Evolutionary conservation across 2,888 invertebrate species (phyloP).

Genomic region (Lutraria lutraria): DNA sequence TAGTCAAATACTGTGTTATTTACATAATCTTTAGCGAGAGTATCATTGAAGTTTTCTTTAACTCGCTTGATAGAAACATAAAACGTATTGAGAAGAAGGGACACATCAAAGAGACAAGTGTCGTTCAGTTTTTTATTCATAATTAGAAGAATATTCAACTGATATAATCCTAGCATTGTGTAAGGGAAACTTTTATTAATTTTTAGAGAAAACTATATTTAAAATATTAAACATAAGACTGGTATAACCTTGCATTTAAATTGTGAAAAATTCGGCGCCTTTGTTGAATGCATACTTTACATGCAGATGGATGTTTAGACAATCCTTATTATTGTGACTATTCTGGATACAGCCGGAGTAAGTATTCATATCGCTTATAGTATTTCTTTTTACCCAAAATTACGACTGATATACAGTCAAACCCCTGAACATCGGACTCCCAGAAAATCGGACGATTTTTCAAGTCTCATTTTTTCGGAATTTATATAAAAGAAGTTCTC

Average conservation of each 20-base stretch:
- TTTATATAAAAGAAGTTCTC: too few species aligned
- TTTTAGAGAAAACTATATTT: background rate
- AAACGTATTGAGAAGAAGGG: background rate
- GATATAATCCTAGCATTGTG: background rate
- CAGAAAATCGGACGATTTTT: too few species aligned
- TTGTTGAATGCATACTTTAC: background rate
- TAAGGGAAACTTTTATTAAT: background rate
- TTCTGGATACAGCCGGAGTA: too few species aligned
- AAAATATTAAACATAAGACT: background rate
- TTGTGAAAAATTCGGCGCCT: background rate
- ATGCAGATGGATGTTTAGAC: too few species aligned
- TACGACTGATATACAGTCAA: too few species aligned
- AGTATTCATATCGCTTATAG: too few species aligned
- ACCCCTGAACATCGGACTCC: too few species aligned
- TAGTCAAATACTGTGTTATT: constrained; percentile 34
- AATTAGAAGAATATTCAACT: background rate
- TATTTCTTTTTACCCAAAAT: too few species aligned
- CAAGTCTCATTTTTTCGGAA: too few species aligned
- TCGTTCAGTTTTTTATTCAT: background rate
- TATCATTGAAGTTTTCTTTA: constrained; percentile 10
- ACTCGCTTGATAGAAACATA: constrained; percentile 23
- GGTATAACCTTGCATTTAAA: background rate
- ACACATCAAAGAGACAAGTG: background rate
- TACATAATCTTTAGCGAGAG: constrained; percentile 29
- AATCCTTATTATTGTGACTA: too few species aligned